These are phyloP conservation scores for Odontomyia ornata DNA, from an alignment of 2,888 invertebrate genomes.

Conservation along the genomic window DNA sequence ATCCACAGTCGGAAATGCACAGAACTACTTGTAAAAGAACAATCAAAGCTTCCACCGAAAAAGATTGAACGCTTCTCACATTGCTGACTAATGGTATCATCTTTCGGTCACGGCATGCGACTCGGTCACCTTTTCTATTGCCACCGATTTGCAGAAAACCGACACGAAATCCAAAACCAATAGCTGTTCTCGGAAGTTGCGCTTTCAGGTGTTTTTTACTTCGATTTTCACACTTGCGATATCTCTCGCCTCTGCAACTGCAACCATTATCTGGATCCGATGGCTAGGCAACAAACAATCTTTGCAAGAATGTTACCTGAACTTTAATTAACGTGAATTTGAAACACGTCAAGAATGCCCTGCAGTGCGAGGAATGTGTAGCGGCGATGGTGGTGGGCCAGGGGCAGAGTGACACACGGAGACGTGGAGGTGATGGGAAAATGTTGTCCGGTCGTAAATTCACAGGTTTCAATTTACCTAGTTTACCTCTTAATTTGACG, in stretches of 20 bases:
- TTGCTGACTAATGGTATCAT: constrained; percentile 2
- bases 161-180: background rate
- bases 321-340: constrained; percentile 20
- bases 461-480: constrained; percentile 29
- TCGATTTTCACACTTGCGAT: background rate
- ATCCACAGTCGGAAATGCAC: too few relatives aligned
- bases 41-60: background rate
- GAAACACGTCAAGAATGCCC: constrained; percentile 12
- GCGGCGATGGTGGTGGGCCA: background rate
- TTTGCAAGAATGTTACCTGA: background rate
- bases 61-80: background rate
- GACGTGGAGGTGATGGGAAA: constrained; percentile 7
- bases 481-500: constrained; percentile 39
- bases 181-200: constrained; percentile 1
- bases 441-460: constrained; percentile 12
- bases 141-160: background rate
- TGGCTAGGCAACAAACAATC: constrained; percentile 13
- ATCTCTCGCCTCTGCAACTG: background rate
- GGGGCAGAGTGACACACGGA: background rate
- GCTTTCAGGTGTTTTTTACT: background rate
- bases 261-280: background rate
- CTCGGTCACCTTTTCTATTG: background rate
- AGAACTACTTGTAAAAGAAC: background rate
- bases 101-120: background rate
- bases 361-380: background rate